A percentile compares a stretch with the other conserved stretches of the same genome.
Conservation (phyloP, 2,797 vertebrate species). For the Otolemur crassicaudatus region DNA sequence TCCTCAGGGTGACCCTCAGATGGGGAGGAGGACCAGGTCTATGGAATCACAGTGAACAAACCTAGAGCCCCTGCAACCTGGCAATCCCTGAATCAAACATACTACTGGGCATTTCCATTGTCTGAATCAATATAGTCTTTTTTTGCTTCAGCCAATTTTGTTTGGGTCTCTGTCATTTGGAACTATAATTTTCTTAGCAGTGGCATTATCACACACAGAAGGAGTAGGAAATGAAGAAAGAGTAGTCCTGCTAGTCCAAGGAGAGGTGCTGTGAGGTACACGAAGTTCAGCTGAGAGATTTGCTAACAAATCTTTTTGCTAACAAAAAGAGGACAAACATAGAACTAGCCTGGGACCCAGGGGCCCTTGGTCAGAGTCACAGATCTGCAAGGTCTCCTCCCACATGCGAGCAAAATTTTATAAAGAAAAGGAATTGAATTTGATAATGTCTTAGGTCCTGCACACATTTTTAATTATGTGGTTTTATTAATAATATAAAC, state of each 20-base stretch:
- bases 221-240: neutral
- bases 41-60: neutral
- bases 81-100: neutral
- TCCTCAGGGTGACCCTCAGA: neutral
- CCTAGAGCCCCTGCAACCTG: neutral
- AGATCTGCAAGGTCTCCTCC: neutral
- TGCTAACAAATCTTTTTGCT: neutral
- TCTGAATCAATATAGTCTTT: neutral
- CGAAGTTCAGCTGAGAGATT: neutral
- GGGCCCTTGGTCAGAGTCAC: neutral
- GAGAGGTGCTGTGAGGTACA: neutral
- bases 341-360: neutral
- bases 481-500: conserved; percentile 18
- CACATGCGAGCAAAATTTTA: neutral
- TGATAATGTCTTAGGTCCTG: neutral
- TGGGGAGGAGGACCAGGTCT: neutral
- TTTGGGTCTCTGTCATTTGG: neutral
- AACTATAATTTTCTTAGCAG: neutral
- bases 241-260: neutral
- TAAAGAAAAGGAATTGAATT: neutral
- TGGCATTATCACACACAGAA: neutral
- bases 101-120: neutral
- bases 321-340: neutral
- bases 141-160: neutral
- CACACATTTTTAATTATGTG: conserved; percentile 27